Conservation (phyloP, 2,113 vertebrate genomes). For the Fukomys damarensis region DNA sequence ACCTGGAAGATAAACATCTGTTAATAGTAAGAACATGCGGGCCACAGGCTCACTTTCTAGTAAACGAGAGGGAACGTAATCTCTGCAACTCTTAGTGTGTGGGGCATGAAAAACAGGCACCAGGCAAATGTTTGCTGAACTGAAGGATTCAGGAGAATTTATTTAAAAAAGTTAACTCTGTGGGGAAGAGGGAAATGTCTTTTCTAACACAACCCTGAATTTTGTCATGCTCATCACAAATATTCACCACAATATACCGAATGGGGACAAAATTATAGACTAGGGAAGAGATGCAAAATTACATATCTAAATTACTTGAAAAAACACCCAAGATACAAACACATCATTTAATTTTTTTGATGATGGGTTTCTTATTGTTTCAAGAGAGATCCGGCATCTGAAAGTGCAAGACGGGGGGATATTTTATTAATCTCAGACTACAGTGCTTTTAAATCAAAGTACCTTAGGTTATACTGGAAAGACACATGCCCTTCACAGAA, state of each 20-base stretch:
- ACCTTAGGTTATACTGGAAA: background rate
- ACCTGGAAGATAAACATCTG: constrained; percentile 70
- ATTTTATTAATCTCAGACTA: background rate
- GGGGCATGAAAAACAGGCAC: background rate
- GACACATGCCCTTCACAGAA: background rate
- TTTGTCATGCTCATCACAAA: constrained; percentile 45
- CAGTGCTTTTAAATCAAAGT: background rate
- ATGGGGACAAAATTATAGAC: background rate
- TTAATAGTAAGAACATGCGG: background rate
- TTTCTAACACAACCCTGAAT: constrained; percentile 47
- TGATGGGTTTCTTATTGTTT: constrained; percentile 2
- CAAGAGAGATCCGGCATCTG: background rate
- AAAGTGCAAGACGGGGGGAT: background rate
- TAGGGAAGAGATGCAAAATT: constrained; percentile 7
- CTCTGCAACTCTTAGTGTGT: background rate
- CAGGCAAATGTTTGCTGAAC: constrained; percentile 37
- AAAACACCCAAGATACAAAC: constrained; percentile 16
- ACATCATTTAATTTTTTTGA: background rate
- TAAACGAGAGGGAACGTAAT: constrained; percentile 23
- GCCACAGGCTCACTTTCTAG: background rate
- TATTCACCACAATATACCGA: constrained; percentile 7
- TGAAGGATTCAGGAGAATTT: constrained; percentile 45
- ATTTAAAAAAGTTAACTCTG: constrained; percentile 34
- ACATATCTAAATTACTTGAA: constrained; percentile 18
- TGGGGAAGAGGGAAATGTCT: background rate